Evolutionary conservation across 2,888 invertebrate species (phyloP).

Genomic region (Caenorhabditis japonica): DNA sequence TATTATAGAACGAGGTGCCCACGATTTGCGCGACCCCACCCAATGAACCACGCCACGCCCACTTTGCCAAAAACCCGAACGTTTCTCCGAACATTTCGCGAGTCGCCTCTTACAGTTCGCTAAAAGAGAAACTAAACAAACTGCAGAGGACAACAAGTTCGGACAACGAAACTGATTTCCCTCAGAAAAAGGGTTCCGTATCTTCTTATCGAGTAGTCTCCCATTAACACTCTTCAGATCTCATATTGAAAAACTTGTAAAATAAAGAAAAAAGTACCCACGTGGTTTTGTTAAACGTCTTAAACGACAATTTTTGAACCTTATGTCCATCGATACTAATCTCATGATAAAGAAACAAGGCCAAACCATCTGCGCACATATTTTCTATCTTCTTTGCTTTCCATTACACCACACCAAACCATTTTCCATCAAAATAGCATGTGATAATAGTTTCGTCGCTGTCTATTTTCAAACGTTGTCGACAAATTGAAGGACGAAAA

Average conservation of each 20-base stretch:
- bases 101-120: slow-evolving; percentile 29
- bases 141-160: slow-evolving; percentile 19
- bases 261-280: not conserved
- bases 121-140: slow-evolving; percentile 32
- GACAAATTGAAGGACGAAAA: too few relatives aligned
- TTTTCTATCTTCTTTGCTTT: slow-evolving; percentile 1
- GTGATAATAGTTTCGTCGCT: not conserved
- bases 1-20: slow-evolving; percentile 37
- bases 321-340: not conserved
- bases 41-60: slow-evolving; percentile 11
- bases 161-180: slow-evolving; percentile 23
- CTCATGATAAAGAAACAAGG: slow-evolving; percentile 11
- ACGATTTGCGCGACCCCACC: slow-evolving; percentile 30
- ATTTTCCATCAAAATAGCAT: too few relatives aligned
- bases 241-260: not conserved
- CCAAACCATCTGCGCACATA: slow-evolving; percentile 6
- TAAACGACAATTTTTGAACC: not conserved
- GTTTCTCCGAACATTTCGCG: slow-evolving; percentile 23
- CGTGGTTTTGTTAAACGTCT: too few relatives aligned
- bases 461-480: not conserved
- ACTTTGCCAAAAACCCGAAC: slow-evolving; percentile 22
- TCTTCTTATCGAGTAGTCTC: slow-evolving; percentile 37
- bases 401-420: too few relatives aligned
- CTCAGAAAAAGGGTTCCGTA: slow-evolving; percentile 31
- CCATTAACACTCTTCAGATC: not conserved